Evolutionary conservation across 1,140 invertebrate genomes (phyloP), one percentile per base, ranked within the genome.

Genomic region (Helicoverpa zea): DNA sequence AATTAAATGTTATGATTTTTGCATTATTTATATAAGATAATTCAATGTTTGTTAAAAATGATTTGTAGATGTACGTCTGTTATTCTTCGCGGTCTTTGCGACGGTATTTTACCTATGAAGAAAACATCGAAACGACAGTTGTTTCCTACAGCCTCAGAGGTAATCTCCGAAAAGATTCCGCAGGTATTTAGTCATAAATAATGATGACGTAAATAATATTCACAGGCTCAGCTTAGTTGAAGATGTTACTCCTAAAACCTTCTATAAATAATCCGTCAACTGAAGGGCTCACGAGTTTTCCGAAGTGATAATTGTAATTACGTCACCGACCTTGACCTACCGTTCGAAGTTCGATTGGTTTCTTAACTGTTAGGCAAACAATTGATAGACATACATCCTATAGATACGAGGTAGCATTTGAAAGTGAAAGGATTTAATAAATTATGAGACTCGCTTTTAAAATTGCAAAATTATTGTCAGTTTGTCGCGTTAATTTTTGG

Each of bases 401-500:
- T 23, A 49, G 30, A 43, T 66, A 13, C 43, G 11, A 68, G 64
- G 68, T 72, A 54, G 51, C 68, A 58, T 47, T 43, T 49, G n/a
- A 76, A 76, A 76, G 73, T 76, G 58, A 63, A 61, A 66, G 63
- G 47, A 3, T 66, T 35, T 66, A 66, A 47, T 63, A 64, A 35
- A 63, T 43, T 29, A 66, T n/a, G 43, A 18, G 7, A 3, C 14
- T 49, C 18, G 63, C 63, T 66, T 43, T 49, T 16, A 66, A 59
- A 66, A 49, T 68, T 68, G 43, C 64, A 23, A 68, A 68, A 51
- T 68, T 0, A 58, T 58, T 58, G 56, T 58, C 56, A 58, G 5
- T 23, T 23, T 23, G 35, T 35, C 35, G 35, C 35, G 35, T 43
- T 43, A 7, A 43, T 43, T 43, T 43, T 43, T 43, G 35, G 35